These are phyloP conservation scores for Exephanes ischioxanthus DNA, from an alignment of 2,888 invertebrate species.

Conservation along the genomic window DNA sequence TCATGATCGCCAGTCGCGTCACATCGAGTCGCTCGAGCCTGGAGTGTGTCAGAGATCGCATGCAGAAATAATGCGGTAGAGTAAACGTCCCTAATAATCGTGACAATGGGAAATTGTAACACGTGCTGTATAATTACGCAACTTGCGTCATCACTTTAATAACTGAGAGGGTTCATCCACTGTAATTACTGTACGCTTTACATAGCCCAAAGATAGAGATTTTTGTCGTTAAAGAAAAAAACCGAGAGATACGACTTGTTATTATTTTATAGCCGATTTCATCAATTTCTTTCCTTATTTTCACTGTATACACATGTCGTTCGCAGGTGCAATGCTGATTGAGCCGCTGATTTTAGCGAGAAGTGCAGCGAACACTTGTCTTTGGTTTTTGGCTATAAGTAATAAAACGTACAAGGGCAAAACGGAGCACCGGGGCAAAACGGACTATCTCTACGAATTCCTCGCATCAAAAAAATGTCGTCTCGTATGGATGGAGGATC, in stretches of 20 bases:
- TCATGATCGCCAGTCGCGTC: neutral
- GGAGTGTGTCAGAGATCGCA: slow-evolving; percentile 33
- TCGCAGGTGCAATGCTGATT: neutral
- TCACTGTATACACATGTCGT: neutral
- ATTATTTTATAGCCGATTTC: neutral
- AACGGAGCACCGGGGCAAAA: too few species aligned
- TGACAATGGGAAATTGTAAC: slow-evolving; percentile 55
- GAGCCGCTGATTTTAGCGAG: neutral
- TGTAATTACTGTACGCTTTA: slow-evolving; percentile 24
- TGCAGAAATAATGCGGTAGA: slow-evolving; percentile 43
- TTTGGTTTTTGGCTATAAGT: neutral
- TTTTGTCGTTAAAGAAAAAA: neutral
- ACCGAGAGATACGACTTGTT: neutral
- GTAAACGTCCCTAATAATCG: slow-evolving; percentile 46
- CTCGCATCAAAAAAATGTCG: neutral
- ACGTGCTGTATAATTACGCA: slow-evolving; percentile 53
- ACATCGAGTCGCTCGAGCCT: neutral
- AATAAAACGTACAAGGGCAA: neutral
- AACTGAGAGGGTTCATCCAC: slow-evolving; percentile 27
- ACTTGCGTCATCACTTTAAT: slow-evolving; percentile 60
- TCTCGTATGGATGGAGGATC: neutral
- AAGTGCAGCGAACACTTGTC: neutral
- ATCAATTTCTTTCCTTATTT: neutral
- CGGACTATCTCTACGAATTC: too few species aligned
- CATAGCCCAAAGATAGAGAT: neutral